Evolutionary conservation across 2,797 vertebrate genomes (phyloP).

Genomic region (Microctenopoma stevenorrisi): DNA sequence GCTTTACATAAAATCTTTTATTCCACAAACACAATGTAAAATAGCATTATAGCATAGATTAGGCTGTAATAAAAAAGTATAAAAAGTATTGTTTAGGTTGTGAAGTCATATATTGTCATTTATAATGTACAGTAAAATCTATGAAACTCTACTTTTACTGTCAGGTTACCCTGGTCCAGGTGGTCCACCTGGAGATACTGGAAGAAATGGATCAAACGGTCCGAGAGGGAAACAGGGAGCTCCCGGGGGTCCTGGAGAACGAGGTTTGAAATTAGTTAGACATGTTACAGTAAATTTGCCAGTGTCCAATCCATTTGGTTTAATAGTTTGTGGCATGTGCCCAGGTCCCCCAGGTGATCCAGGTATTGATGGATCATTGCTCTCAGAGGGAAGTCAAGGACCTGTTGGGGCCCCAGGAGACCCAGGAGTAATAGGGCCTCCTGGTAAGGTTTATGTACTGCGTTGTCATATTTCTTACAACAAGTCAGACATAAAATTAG

Average conservation of each 20-base stretch:
- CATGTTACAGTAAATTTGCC: not conserved
- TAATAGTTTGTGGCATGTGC: not conserved
- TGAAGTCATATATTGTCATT: not conserved
- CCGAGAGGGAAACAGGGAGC: constrained; percentile 47
- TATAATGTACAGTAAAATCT: not conserved
- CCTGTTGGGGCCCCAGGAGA: constrained; percentile 54
- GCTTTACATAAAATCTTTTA: not conserved
- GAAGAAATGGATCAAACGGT: constrained; percentile 68
- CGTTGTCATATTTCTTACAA: too few relatives aligned
- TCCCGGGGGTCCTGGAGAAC: constrained; percentile 57
- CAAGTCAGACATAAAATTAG: too few relatives aligned
- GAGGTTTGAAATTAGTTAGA: constrained; percentile 55
- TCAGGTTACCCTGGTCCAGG: constrained; percentile 61
- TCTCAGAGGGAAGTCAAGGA: constrained; percentile 45
- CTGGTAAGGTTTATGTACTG: constrained; percentile 48
- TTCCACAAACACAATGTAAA: not conserved
- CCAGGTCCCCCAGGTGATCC: constrained; percentile 67
- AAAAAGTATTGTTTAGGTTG: not conserved
- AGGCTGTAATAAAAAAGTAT: not conserved
- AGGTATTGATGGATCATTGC: constrained; percentile 34
- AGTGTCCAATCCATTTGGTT: not conserved
- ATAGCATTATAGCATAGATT: not conserved
- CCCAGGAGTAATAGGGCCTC: constrained; percentile 57
- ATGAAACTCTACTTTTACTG: not conserved
- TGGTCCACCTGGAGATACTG: constrained; percentile 62